Evolutionary conservation across 53 echinoderm and acorn worm species (phyloP).

Genomic region (Echinarachnius parma): DNA sequence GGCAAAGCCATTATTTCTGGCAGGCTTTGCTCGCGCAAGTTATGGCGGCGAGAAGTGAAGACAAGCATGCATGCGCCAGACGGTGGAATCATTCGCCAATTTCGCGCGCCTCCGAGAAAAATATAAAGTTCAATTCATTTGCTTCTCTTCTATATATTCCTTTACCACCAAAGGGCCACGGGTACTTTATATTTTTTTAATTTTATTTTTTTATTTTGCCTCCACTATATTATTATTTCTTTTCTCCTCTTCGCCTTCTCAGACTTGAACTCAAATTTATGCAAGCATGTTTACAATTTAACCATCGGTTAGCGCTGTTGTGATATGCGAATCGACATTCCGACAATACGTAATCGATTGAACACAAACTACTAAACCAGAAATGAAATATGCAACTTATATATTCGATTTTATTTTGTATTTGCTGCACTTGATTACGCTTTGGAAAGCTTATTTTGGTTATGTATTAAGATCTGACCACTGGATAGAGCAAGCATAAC

Average conservation of each 20-base stretch:
- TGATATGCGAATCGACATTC: constrained; percentile 26
- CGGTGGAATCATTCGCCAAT: constrained; percentile 1
- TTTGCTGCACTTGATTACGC: no score
- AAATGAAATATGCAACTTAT: no score
- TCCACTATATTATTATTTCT: no score
- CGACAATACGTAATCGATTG: constrained; percentile 31
- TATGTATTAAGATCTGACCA: no score
- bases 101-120: not conserved
- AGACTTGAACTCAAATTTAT: no score
- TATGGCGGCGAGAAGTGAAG: constrained; percentile 4
- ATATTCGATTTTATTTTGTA: no score
- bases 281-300: no score
- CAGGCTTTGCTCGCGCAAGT: not conserved
- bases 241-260: no score
- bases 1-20: constrained; percentile 21
- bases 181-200: constrained; percentile 43
- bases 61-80: constrained; percentile 2
- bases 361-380: constrained; percentile 13
- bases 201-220: no score
- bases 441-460: no score
- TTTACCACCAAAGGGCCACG: constrained; percentile 7
- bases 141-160: not conserved
- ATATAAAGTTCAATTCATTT: constrained; percentile 30
- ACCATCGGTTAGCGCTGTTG: not conserved
- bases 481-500: no score